A percentile compares a stretch with the other conserved stretches of the same genome.
Evolutionary conservation across 2,797 vertebrate species (phyloP).

Genomic region (Crax fasciolata): DNA sequence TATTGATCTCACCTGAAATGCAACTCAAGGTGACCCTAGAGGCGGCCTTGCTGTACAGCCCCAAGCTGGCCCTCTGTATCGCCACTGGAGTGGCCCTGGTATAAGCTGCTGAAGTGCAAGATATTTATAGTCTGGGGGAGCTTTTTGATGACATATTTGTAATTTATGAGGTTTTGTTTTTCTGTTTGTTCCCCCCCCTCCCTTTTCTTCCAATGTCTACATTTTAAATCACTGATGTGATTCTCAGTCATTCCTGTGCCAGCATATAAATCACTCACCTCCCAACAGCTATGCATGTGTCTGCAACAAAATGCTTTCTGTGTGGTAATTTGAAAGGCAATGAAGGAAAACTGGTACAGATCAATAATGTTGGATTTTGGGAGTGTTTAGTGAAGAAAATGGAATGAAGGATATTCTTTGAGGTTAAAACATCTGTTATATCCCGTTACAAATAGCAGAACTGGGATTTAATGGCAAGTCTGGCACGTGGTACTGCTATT

Average conservation of each 20-base stretch:
- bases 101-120: neutral
- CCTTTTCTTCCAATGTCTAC: neutral
- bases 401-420: conserved; percentile 22
- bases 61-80: neutral
- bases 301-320: conserved; percentile 23
- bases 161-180: neutral
- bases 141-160: neutral
- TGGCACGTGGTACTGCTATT: conserved; percentile 25
- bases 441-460: conserved; percentile 29
- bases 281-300: neutral
- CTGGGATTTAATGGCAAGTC: conserved; percentile 26
- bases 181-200: neutral
- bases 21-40: neutral
- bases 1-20: neutral
- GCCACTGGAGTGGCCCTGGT: neutral
- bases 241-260: conserved; percentile 31
- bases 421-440: conserved; percentile 57
- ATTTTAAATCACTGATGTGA: conserved; percentile 49
- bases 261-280: conserved; percentile 56
- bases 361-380: conserved; percentile 48
- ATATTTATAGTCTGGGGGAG: neutral
- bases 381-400: conserved; percentile 26
- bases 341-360: conserved; percentile 44
- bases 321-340: conserved; percentile 56
- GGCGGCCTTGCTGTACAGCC: no score